phyloP scores from a whole-genome alignment of 2,888 invertebrate species.

The Norana najaformis region DNA sequence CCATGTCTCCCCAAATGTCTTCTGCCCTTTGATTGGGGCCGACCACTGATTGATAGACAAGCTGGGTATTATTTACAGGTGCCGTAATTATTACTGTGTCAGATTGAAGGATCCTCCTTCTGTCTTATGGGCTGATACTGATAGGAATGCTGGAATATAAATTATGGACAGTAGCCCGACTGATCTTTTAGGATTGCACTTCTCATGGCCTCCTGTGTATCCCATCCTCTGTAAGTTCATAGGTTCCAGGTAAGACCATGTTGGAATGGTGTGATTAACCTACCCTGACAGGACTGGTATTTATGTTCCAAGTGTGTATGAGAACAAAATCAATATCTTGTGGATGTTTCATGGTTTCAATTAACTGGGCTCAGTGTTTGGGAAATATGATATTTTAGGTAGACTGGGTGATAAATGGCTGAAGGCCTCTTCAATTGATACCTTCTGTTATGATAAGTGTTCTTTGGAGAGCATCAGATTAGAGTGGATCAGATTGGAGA shows the following conservation, averaged over 20 bases:
- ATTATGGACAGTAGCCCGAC: too few species aligned
- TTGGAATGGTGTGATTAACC: background rate
- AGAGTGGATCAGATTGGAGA: too few species aligned
- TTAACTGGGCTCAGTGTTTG: background rate
- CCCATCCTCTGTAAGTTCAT: background rate
- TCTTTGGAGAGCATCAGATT: background rate
- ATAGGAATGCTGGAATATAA: background rate
- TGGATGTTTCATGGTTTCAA: background rate
- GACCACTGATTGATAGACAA: background rate
- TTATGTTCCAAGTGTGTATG: background rate
- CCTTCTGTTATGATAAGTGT: background rate
- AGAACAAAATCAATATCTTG: background rate
- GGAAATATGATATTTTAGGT: conserved; percentile 1
- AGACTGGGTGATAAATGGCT: background rate
- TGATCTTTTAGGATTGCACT: background rate
- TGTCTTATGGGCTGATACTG: background rate
- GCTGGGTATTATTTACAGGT: background rate
- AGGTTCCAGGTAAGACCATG: background rate
- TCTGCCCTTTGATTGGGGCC: background rate
- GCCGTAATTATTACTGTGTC: background rate
- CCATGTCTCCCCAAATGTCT: background rate
- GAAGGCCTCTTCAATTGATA: background rate
- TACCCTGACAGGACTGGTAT: background rate
- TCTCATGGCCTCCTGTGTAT: too few species aligned
- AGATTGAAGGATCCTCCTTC: background rate